These are phyloP conservation scores for Lymantria dispar DNA, from an alignment of 2,888 invertebrate genomes.

Conservation along the genomic window DNA sequence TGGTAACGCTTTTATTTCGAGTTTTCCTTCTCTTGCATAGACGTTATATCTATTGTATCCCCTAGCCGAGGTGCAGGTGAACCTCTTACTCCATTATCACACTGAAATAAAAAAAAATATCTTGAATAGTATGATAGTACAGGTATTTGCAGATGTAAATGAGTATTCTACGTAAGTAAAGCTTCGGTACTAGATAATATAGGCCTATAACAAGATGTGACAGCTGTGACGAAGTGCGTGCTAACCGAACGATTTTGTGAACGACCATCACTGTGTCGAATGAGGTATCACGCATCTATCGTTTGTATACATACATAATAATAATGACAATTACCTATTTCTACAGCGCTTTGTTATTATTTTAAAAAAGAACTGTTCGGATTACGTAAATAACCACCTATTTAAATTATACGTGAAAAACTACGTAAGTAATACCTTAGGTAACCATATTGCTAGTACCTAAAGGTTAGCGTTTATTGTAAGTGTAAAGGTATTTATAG, in stretches of 20 bases:
- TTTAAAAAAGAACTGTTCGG: neutral
- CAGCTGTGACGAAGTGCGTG: conserved; percentile 25
- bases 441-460: neutral
- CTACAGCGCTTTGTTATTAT: conserved; percentile 3
- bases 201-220: conserved; percentile 8
- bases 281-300: conserved; percentile 32
- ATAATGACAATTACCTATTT: conserved; percentile 16
- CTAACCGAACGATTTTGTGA: conserved; percentile 29
- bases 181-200: neutral
- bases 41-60: no score
- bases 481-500: no score
- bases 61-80: no score
- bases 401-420: no score
- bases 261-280: conserved; percentile 36
- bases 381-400: neutral
- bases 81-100: no score
- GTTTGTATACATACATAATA: conserved; percentile 20
- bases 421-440: neutral
- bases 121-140: no score
- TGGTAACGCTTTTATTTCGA: no score
- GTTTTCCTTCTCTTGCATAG: no score
- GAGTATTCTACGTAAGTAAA: no score
- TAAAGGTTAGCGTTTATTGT: neutral
- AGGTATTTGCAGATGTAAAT: no score
- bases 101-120: no score